A percentile compares a stretch with the other conserved stretches of the same genome.
These are phyloP conservation scores for Caenorhabditis sp. DNA, from an alignment of 2,888 invertebrate genomes.

Conservation along the genomic window DNA sequence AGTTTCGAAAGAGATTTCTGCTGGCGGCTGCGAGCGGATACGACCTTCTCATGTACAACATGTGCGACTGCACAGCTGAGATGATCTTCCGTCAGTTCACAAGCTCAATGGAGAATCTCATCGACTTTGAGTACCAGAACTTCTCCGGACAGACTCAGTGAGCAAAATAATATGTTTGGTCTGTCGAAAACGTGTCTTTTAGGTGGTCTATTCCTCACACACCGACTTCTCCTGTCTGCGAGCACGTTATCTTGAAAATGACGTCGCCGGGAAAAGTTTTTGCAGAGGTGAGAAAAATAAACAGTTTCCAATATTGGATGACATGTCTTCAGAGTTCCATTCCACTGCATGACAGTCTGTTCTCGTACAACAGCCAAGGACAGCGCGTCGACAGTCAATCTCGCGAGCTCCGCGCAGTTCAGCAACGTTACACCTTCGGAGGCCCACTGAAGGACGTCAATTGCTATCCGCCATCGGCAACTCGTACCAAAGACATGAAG, in stretches of 20 bases:
- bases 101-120: not conserved
- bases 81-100: constrained; percentile 3
- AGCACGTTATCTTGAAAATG: not conserved
- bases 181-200: too few relatives aligned
- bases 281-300: not conserved
- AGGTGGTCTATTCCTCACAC: not conserved
- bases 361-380: not conserved
- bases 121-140: constrained; percentile 5
- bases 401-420: not conserved
- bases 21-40: not conserved
- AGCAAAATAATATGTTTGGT: not conserved
- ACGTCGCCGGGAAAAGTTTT: not conserved
- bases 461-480: not conserved
- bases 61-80: constrained; percentile 7
- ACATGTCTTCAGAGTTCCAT: not conserved
- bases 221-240: not conserved
- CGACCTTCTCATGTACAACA: not conserved
- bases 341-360: not conserved
- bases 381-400: not conserved
- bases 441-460: not conserved
- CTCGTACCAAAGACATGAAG: not conserved
- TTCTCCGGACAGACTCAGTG: constrained; percentile 1
- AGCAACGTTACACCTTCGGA: not conserved
- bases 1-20: not conserved
- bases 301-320: too few relatives aligned